phyloP scores from a whole-genome alignment of 2,113 vertebrate genomes.

The Psophia crepitans region DNA sequence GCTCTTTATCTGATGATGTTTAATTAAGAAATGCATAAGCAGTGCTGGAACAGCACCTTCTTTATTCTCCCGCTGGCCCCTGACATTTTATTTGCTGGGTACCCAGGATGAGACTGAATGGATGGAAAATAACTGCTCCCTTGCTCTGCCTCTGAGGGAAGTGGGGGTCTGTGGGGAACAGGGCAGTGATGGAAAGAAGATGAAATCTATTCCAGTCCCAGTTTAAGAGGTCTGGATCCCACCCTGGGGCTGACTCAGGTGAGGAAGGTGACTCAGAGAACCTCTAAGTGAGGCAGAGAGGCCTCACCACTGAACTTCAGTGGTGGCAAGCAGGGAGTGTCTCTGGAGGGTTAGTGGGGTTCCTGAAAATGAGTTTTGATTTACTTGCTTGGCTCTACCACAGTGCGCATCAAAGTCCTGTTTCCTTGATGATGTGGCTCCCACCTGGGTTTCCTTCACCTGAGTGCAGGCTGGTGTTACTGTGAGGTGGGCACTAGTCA shows the following conservation, averaged over 20 bases:
- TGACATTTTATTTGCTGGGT: not conserved
- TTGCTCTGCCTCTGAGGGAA: not conserved
- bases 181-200: not conserved
- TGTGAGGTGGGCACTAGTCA: not conserved
- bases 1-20: not conserved
- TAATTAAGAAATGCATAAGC: not conserved
- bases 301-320: accelerated
- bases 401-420: not conserved
- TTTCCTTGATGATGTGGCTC: not conserved
- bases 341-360: not conserved
- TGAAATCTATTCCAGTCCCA: not conserved
- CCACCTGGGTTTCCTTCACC: not conserved
- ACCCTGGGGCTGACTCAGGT: not conserved
- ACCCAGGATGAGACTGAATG: not conserved
- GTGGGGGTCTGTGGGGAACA: not conserved
- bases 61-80: not conserved
- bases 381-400: not conserved
- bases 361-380: not conserved
- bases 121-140: not conserved
- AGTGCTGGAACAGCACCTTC: not conserved
- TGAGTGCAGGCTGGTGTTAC: not conserved
- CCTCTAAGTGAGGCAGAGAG: not conserved
- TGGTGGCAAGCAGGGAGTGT: not conserved
- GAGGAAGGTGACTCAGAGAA: not conserved
- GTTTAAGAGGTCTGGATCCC: not conserved